These are phyloP conservation scores for Podiceps cristatus DNA, from an alignment of 2,113 vertebrate genomes.

Conservation along the genomic window DNA sequence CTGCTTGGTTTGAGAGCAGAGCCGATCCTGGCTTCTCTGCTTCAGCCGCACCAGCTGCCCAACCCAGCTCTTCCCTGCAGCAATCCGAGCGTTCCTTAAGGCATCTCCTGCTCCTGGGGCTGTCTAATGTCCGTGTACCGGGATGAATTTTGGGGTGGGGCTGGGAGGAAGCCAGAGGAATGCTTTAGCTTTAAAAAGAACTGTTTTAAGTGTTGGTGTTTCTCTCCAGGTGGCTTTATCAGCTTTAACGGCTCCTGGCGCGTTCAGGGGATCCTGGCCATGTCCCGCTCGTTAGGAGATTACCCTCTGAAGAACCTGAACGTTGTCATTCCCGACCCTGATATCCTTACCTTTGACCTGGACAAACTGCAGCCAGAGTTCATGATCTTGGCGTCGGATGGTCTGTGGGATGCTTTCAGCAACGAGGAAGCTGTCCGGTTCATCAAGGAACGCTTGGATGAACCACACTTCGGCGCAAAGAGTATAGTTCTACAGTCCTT, in stretches of 20 bases:
- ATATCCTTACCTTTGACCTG: slow-evolving; percentile 95
- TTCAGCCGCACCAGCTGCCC: background rate
- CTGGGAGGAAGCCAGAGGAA: background rate
- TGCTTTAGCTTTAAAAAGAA: background rate
- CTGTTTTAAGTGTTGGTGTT: background rate
- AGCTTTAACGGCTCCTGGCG: slow-evolving; percentile 99
- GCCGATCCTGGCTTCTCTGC: background rate
- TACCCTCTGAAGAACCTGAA: slow-evolving; percentile 98
- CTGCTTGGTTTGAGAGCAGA: background rate
- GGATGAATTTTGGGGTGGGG: background rate
- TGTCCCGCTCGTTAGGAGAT: slow-evolving; percentile 97
- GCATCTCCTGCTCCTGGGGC: background rate
- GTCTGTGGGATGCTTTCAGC: slow-evolving; percentile 99
- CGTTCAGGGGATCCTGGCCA: slow-evolving; percentile 96
- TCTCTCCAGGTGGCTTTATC: slow-evolving; percentile 92
- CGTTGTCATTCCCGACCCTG: slow-evolving; percentile 93
- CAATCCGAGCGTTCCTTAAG: fast-evolving
- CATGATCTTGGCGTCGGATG: slow-evolving; percentile 97
- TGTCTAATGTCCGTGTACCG: fast-evolving
- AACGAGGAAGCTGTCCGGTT: slow-evolving; percentile 97
- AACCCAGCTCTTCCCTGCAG: background rate
- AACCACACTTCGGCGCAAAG: slow-evolving; percentile 97
- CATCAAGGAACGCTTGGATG: slow-evolving; percentile 94
- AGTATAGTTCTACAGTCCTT: slow-evolving; percentile 99
- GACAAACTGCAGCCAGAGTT: slow-evolving; percentile 96